Base-by-base conservation (phyloP, 1,140 invertebrate species). In the Eriosoma lanigerum region DNA sequence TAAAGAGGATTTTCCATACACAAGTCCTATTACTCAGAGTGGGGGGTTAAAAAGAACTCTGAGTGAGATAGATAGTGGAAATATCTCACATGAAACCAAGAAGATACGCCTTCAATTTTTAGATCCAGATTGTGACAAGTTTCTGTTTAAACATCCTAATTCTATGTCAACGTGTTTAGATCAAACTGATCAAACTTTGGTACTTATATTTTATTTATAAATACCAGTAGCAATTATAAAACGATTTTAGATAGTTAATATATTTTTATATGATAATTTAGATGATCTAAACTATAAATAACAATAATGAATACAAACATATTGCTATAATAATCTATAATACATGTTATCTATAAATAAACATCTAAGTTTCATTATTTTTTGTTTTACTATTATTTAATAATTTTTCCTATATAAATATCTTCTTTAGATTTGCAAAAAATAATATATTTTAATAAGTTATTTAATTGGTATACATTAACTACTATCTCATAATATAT, bases 71-170 rank as follows among this genome's bases (percentile, higher is more conserved):
- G 75, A 78, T 21, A 19, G 15, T 46, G 56, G 54, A 60, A 60
- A 78, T 46, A 12, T 72, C 12, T 78, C 19, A 0, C 56, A 78
- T 29, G 75, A 78, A 10, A 78, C 56, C 9, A 78, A 78, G 75
- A 78, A 78, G 75, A 78, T 60, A 15, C 75, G 75, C 38, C 48
- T 72, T 29, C 68, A 72, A 32, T 78, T 13, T 78, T 46, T 78
- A 78, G 54, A 78, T 60, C 24, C 38, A 60, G 75, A 78, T 62
- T 60, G 54, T 5, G 56, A 78, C 44, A 38, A 60, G 24, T 58
- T 44, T 58, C 44, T 78, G 56, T 78, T 78, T 78, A 78, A 78
- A 78, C 75, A 78, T 78, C 75, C 75, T 48, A 78, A 78, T 78
- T 21, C 75, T 78, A 56, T 78, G 56, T 78, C 75, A n/a, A 17